Conservation (phyloP, 2,113 vertebrate species). For the Erythrolamprus reginae region DNA sequence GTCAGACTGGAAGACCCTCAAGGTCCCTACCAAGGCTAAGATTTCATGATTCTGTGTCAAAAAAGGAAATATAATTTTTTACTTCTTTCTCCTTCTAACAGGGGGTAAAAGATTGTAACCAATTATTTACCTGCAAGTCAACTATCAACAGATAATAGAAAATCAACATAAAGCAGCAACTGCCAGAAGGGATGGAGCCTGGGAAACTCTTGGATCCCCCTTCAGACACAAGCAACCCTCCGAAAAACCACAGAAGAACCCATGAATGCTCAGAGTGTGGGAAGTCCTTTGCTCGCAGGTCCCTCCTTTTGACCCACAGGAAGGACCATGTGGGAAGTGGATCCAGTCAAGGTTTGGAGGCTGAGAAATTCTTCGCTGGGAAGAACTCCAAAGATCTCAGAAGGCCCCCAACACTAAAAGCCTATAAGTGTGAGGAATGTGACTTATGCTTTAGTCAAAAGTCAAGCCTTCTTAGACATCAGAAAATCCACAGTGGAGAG, state of each 20-base stretch:
- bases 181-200: not conserved
- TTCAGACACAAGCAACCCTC: not conserved
- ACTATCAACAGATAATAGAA: not conserved
- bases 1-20: too few relatives aligned
- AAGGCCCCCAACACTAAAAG: not conserved
- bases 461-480: not conserved
- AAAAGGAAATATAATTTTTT: too few relatives aligned
- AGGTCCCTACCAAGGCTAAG: too few relatives aligned
- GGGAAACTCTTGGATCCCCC: not conserved
- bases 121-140: not conserved
- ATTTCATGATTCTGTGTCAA: too few relatives aligned
- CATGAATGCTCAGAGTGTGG: not conserved
- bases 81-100: too few relatives aligned
- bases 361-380: not conserved
- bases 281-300: accelerated
- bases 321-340: not conserved
- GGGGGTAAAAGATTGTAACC: not conserved
- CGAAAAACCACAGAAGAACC: accelerated
- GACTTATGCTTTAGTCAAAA: not conserved
- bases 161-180: not conserved
- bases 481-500: not conserved
- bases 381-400: not conserved
- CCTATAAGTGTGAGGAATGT: not conserved
- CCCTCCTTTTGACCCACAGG: not conserved
- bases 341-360: not conserved